Conservation (phyloP, 1,140 invertebrate species). For the Mya arenaria region DNA sequence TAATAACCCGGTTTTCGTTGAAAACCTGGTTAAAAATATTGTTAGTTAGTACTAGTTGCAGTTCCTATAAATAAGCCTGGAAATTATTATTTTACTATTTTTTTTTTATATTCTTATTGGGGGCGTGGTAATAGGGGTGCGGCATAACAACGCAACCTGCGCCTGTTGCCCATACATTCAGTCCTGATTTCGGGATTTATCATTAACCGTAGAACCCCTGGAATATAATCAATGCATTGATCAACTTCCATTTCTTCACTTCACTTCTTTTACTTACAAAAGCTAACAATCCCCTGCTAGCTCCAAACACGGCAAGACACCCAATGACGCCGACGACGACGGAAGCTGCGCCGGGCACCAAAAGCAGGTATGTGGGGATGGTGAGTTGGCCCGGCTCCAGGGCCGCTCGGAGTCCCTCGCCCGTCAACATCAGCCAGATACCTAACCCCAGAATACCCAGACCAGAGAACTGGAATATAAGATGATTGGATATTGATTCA, state of each 20-base stretch:
- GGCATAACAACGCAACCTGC: too few relatives aligned
- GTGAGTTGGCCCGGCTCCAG: slow-evolving; percentile 13
- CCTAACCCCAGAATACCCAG: slow-evolving; percentile 32
- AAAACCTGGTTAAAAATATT: too few relatives aligned
- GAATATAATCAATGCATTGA: background rate
- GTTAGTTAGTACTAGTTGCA: too few relatives aligned
- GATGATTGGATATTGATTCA: too few relatives aligned
- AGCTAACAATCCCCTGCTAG: slow-evolving; percentile 20
- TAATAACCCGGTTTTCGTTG: too few relatives aligned
- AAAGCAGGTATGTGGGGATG: slow-evolving; percentile 26
- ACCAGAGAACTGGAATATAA: slow-evolving; percentile 49
- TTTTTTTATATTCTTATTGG: too few relatives aligned
- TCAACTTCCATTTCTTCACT: background rate
- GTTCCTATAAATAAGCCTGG: too few relatives aligned
- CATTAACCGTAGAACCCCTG: background rate
- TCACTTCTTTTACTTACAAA: slow-evolving; percentile 47
- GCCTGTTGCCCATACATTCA: background rate
- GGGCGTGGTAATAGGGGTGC: too few relatives aligned
- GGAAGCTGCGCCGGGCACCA: slow-evolving; percentile 27
- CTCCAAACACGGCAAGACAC: slow-evolving; percentile 32
- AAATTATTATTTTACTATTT: too few relatives aligned
- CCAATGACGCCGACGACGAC: slow-evolving; percentile 39
- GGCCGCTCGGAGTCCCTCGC: slow-evolving; percentile 17
- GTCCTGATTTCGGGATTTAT: background rate
- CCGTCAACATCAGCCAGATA: slow-evolving; percentile 29